Base-by-base conservation (phyloP, 2,113 vertebrate species). In the Osmerus eperlanus region DNA sequence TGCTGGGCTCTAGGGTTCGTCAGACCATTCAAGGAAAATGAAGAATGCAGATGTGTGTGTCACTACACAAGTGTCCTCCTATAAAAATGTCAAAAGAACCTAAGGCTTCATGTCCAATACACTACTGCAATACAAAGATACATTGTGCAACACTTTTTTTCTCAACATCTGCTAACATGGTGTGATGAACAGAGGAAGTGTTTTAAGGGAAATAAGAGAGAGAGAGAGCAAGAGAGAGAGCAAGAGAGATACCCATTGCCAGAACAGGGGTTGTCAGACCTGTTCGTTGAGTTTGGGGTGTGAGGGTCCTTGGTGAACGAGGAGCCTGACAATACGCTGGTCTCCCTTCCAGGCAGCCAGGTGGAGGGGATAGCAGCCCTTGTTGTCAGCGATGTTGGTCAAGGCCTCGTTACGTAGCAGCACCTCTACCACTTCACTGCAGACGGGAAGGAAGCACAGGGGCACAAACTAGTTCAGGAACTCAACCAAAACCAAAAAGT, bases 321-420 rank as follows among this genome's bases (percentile, higher is more conserved):
- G 96, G 78, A 98, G 88, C 64, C 92, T 92, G 76, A 99, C 97
- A 67, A 99, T 99, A 59, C 93, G 92, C 68, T 97, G 94, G 18
- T 99, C 97, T 73, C 97, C 97, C 73, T 98, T 98, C 97, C 97
- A 99, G 0, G 97, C 97, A 2, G 97, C 97, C 89, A 99, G 86
- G 77, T 99, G 97, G 73, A 99, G 93, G 0, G 97, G 96, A 87
- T 97, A 99, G 76, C 97, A 99, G 89, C 97, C 97, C 85, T 99
- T 99, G 66, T 92, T 96, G 80, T 99, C 97, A 0, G 97, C 95
- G 15, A 98, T 95, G 6, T 99, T 99, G 79, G 97, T 98, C 65
- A 96, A 90, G 0, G 97, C 97, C 1, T 99, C 97, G 0, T 98
- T 98, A 80, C 96, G 92, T 80, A 99, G 90, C 74, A 99, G 92